A percentile compares a stretch with the other conserved stretches of the same genome.
Evolutionary conservation across 2,888 invertebrate genomes (phyloP).

Genomic region (Criorhina ranunculi): DNA sequence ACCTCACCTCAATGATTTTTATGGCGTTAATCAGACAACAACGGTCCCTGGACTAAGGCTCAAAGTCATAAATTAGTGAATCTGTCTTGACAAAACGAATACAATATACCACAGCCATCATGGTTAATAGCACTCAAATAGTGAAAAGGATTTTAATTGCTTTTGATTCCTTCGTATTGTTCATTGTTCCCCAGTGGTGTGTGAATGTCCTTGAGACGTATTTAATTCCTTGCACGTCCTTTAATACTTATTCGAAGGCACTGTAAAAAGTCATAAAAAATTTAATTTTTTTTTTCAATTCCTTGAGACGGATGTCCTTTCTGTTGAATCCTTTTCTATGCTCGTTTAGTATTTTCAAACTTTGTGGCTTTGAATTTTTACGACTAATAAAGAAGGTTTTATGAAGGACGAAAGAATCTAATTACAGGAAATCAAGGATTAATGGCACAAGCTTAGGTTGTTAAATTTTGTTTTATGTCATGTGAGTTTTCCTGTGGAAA

Average conservation of each 20-base stretch:
- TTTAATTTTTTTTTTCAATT: slow-evolving; percentile 8
- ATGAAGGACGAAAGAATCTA: slow-evolving; percentile 25
- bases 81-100: slow-evolving; percentile 11
- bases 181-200: not conserved
- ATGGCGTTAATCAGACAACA: slow-evolving; percentile 48
- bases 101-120: slow-evolving; percentile 11
- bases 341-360: slow-evolving; percentile 6
- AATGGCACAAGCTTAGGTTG: slow-evolving; percentile 41
- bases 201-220: slow-evolving; percentile 56
- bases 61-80: slow-evolving; percentile 57
- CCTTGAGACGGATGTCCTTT: slow-evolving; percentile 23
- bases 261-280: slow-evolving; percentile 59
- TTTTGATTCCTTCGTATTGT: slow-evolving; percentile 29
- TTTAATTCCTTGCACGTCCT: slow-evolving; percentile 33
- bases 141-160: slow-evolving; percentile 52
- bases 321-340: not conserved
- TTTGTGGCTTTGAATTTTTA: slow-evolving; percentile 43
- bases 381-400: slow-evolving; percentile 34
- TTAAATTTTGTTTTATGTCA: slow-evolving; percentile 21
- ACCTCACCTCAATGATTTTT: slow-evolving; percentile 20
- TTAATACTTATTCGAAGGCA: slow-evolving; percentile 56
- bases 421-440: slow-evolving; percentile 28
- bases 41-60: slow-evolving; percentile 25
- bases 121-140: slow-evolving; percentile 40
- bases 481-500: not conserved